Conservation (phyloP, 2,797 vertebrate genomes). For the Spinus olivaceus region DNA sequence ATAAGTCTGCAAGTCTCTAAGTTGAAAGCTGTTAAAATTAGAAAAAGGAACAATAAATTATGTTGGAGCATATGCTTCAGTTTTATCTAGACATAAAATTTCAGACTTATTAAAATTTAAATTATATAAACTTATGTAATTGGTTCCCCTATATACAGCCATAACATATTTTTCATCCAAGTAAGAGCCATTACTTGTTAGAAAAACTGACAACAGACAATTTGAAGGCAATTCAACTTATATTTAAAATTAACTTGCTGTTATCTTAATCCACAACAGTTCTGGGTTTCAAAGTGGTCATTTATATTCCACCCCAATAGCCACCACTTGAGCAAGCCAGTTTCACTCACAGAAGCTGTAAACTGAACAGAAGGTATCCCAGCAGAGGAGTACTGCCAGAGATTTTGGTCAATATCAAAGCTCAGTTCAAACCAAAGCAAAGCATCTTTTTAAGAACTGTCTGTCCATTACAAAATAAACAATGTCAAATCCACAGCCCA, state of each 20-base stretch:
- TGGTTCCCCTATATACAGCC: not conserved
- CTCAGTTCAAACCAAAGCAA: not conserved
- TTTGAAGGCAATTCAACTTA: not conserved
- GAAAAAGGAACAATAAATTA: not conserved
- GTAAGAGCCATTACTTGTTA: not conserved
- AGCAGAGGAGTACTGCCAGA: not conserved
- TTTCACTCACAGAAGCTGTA: not conserved
- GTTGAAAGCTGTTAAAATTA: conserved; percentile 85
- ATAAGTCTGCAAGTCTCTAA: conserved; percentile 93
- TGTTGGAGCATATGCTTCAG: not conserved
- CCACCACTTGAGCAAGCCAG: not conserved
- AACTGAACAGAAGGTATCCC: not conserved
- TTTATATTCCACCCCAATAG: not conserved
- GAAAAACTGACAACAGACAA: not conserved
- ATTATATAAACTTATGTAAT: not conserved
- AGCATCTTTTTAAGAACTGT: not conserved
- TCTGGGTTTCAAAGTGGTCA: not conserved
- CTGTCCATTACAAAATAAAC: not conserved
- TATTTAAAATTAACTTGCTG: not conserved
- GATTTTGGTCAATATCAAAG: not conserved
- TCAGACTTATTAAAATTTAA: not conserved
- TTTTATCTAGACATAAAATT: not conserved
- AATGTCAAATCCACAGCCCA: not conserved
- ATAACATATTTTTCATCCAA: not conserved
- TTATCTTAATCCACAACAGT: not conserved